Evolutionary conservation across 2,797 vertebrate genomes (phyloP).

Genomic region (Pogonophryne albipinna): DNA sequence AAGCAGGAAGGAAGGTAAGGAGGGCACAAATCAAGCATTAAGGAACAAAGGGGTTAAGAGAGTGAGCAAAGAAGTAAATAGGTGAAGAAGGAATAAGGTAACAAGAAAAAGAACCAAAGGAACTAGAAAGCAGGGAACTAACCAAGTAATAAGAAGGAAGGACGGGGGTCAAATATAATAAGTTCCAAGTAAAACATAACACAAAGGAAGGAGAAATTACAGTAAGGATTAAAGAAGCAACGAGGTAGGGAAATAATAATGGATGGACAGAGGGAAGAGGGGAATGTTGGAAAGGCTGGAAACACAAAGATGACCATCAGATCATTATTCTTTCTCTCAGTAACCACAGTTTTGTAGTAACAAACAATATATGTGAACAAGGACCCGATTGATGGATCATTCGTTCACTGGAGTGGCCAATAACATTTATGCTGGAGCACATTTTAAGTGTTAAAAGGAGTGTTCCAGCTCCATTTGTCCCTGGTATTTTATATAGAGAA

Average conservation of each 20-base stretch:
- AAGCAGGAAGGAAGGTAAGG: background rate
- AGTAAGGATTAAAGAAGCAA: background rate
- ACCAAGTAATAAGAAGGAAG: background rate
- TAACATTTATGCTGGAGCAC: slow-evolving; percentile 27
- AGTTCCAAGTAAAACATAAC: too few relatives aligned
- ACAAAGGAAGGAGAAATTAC: background rate
- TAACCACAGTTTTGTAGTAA: slow-evolving; percentile 2
- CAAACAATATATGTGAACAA: slow-evolving; percentile 26
- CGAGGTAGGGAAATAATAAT: too few relatives aligned
- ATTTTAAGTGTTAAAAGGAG: slow-evolving; percentile 13
- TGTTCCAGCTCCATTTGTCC: slow-evolving; percentile 35
- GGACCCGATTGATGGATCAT: slow-evolving; percentile 22
- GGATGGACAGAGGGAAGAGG: too few relatives aligned
- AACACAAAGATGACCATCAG: slow-evolving; percentile 7
- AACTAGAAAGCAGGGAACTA: background rate
- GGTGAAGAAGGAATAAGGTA: background rate
- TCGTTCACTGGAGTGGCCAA: slow-evolving; percentile 34
- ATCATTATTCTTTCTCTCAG: slow-evolving; percentile 4
- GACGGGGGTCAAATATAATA: background rate
- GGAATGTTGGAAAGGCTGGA: too few relatives aligned
- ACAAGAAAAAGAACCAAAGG: too few relatives aligned
- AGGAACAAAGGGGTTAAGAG: background rate
- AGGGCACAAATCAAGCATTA: background rate
- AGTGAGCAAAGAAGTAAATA: background rate
- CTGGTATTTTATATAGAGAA: slow-evolving; percentile 24